These are phyloP conservation scores for Bruchidius siliquastri DNA, from an alignment of 2,888 invertebrate genomes.

Conservation along the genomic window DNA sequence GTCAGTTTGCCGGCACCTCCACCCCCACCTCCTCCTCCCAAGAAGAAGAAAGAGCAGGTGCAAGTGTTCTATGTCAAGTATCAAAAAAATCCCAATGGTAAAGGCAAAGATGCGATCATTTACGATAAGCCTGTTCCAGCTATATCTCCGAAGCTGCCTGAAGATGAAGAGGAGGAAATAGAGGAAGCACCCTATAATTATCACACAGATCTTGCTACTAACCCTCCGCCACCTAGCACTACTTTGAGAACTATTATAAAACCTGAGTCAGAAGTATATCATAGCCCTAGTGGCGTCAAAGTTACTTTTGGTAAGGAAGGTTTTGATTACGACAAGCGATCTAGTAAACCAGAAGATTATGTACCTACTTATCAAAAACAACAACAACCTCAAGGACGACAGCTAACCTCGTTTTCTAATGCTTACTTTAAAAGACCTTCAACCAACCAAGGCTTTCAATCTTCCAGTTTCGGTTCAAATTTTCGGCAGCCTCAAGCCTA, in stretches of 20 bases:
- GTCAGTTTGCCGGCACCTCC: slow-evolving; percentile 67
- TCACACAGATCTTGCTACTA: slow-evolving; percentile 29
- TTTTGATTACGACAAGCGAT: slow-evolving; percentile 48
- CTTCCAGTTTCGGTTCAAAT: slow-evolving; percentile 28
- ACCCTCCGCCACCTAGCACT: slow-evolving; percentile 62
- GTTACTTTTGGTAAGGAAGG: slow-evolving; percentile 75
- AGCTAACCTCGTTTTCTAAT: slow-evolving; percentile 32
- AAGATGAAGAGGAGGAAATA: slow-evolving; percentile 51
- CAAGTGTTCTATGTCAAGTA: slow-evolving; percentile 90
- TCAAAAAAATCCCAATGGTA: slow-evolving; percentile 73
- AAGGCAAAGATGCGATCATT: slow-evolving; percentile 66
- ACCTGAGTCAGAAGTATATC: slow-evolving; percentile 80
- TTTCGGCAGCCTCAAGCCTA: slow-evolving; percentile 51
- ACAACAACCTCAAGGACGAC: slow-evolving; percentile 30
- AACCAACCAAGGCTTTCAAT: slow-evolving; percentile 19
- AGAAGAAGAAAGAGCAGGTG: slow-evolving; percentile 73
- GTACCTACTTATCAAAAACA: slow-evolving; percentile 11
- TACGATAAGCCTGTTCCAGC: slow-evolving; percentile 79
- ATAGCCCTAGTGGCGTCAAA: slow-evolving; percentile 74
- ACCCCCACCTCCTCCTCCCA: slow-evolving; percentile 51
- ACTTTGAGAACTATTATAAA: slow-evolving; percentile 79
- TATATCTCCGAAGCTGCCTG: slow-evolving; percentile 61
- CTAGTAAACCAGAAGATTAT: slow-evolving; percentile 48
- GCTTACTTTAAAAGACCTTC: slow-evolving; percentile 29
- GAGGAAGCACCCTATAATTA: slow-evolving; percentile 48